These are phyloP conservation scores for Rosalia funebris DNA, from an alignment of 2,888 invertebrate species.

Conservation along the genomic window DNA sequence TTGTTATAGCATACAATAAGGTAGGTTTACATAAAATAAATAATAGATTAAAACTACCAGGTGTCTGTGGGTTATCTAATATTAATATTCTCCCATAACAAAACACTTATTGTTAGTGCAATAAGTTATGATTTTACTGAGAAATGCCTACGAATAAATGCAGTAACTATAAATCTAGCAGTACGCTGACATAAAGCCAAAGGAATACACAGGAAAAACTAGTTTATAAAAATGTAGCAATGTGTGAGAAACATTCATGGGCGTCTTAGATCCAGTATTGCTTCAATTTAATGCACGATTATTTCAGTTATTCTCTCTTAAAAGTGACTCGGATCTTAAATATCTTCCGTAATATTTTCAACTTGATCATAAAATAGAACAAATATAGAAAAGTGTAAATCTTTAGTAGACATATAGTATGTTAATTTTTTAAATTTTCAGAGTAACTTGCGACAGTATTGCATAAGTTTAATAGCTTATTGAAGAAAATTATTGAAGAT, in stretches of 20 bases:
- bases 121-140: conserved; percentile 5
- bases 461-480: too few species aligned
- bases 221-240: conserved; percentile 27
- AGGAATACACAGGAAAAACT: conserved; percentile 21
- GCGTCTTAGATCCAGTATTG: conserved; percentile 15
- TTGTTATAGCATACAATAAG: neutral
- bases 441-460: too few species aligned
- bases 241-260: conserved; percentile 27
- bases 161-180: conserved; percentile 12
- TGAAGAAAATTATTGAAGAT: too few species aligned
- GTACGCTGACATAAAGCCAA: conserved; percentile 5
- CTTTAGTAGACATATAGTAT: too few species aligned
- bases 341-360: too few species aligned
- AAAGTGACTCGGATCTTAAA: too few species aligned
- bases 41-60: neutral
- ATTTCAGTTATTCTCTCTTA: too few species aligned
- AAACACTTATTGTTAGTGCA: neutral
- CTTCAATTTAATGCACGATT: conserved; percentile 16
- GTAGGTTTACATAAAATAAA: neutral
- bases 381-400: too few species aligned
- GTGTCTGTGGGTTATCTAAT: neutral
- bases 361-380: too few species aligned
- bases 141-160: conserved; percentile 5
- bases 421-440: too few species aligned
- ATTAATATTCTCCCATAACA: neutral